Evolutionary conservation across 2,113 vertebrate species (phyloP).

Genomic region (human (Homo sapiens)): GRCh38 chr6:42939001-42939500

Average conservation of each 20-base stretch:
- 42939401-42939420: background rate
- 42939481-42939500: conserved; percentile 9
- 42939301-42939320: background rate
- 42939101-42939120: background rate
- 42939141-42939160: background rate
- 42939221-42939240: background rate
- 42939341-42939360: background rate
- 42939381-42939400: background rate
- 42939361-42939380: background rate
- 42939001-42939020: background rate
- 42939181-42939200: background rate
- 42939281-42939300: background rate
- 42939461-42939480: background rate
- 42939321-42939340: background rate
- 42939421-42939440: background rate
- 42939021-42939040: accelerated
- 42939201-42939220: conserved; percentile 13
- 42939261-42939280: conserved; percentile 12
- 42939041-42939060: background rate
- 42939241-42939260: conserved; percentile 61
- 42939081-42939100: background rate
- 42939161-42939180: background rate
- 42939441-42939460: background rate
- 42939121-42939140: too few relatives aligned
- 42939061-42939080: background rate